Evolutionary conservation across 2,113 vertebrate species (phyloP), one percentile per base, ranked within the genome.

Genomic region (Oxyura jamaicensis): DNA sequence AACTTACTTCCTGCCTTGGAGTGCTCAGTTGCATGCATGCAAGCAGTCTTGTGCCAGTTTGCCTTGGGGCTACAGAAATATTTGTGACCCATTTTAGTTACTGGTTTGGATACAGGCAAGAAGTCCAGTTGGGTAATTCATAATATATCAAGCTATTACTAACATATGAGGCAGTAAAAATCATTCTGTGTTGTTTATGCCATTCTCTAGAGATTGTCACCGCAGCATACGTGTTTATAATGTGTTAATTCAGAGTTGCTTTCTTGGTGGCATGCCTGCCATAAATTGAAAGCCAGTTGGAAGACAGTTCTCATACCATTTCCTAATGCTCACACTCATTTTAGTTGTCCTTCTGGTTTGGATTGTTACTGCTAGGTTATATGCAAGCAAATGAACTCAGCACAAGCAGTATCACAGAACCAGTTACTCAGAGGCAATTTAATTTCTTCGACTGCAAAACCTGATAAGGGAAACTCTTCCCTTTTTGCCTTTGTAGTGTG

Each of bases 271-370:
- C 59, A 42, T 66, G 84, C 78, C 75, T 73, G 58, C 31, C 50
- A 59, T 46, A 76, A 94, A 82, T 69, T 91, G 78, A 91, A 93
- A 93, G 67, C 25, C 75, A 87, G 41, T 23, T 83, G 71, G 71
- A 90, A 87, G 55, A 73, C 46, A 71, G 50, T 71, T 84, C 26
- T 92, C 48, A 39, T 55, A 80, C 8, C 15, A 71, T 74, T 94
- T 91, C 42, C 41, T 78, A 56, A 74, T 0, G 1, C 36, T 85
- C 3, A 2, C 23, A 42, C n/a, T 74, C 39, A 59, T 84, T 97
- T 94, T 50, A 83, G 33, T 56, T 19, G 69, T 94, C 41, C 4
- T 81, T 42, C 48, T 48, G 18, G 26, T 80, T 89, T 88, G 25
- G 26, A 69, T 62, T 93, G 71, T 74, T 85, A 82, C 33, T 90